These are phyloP conservation scores for Rhopalosiphum nymphaeae DNA, from an alignment of 2,888 invertebrate genomes.

Conservation along the genomic window DNA sequence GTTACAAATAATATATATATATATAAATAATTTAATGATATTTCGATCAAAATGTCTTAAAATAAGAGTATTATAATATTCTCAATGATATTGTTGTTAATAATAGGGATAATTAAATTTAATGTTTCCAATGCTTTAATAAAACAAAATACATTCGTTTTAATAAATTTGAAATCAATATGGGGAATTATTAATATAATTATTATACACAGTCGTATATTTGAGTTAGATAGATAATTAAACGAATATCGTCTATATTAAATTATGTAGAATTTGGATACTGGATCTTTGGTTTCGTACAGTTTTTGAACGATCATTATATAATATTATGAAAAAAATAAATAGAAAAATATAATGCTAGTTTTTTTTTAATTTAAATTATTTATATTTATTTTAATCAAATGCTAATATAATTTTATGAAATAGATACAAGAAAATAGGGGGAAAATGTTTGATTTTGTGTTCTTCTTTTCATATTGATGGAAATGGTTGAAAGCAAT, in stretches of 20 bases:
- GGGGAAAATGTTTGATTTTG: not conserved
- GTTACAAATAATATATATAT: not conserved
- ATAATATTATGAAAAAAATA: no score
- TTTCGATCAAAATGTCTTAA: not conserved
- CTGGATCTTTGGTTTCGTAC: not conserved
- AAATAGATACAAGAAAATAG: not conserved
- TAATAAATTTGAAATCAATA: not conserved
- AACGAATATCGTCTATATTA: not conserved
- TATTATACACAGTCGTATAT: not conserved
- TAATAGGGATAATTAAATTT: no score
- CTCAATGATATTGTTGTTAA: not conserved
- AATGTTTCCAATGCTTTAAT: no score
- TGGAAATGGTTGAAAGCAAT: not conserved
- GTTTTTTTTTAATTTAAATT: not conserved
- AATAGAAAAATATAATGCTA: not conserved
- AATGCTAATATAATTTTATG: not conserved
- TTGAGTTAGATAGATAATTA: not conserved
- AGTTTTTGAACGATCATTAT: not conserved
- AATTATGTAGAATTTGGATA: not conserved
- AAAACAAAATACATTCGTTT: not conserved
- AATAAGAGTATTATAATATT: not conserved
- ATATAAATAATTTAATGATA: not conserved
- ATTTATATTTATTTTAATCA: not conserved
- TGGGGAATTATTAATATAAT: not conserved
- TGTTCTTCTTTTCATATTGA: not conserved